phyloP scores from a whole-genome alignment of 1,140 invertebrate genomes.

The Cepaea nemoralis region DNA sequence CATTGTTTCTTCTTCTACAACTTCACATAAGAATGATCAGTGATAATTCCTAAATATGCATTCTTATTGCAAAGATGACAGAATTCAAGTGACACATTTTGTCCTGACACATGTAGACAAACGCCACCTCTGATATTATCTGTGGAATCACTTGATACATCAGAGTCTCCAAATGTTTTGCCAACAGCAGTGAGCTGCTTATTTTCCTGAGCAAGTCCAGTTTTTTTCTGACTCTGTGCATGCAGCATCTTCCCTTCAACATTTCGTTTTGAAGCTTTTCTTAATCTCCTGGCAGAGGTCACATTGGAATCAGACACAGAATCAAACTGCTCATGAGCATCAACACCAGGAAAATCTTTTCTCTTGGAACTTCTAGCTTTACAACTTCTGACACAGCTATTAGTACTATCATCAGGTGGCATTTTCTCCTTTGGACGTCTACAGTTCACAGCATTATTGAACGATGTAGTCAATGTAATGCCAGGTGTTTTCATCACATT shows the following conservation, averaged over 20 bases:
- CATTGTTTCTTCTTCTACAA: neutral
- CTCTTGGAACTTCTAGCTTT: neutral
- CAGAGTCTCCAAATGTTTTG: slow-evolving; percentile 1
- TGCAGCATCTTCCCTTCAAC: neutral
- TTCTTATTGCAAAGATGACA: slow-evolving; percentile 44
- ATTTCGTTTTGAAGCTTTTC: slow-evolving; percentile 12
- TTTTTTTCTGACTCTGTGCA: neutral
- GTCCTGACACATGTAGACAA: slow-evolving; percentile 52
- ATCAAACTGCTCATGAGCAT: neutral
- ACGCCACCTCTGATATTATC: slow-evolving; percentile 38
- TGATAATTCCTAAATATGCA: slow-evolving; percentile 9
- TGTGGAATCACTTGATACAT: neutral
- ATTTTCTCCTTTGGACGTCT: neutral
- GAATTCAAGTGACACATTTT: slow-evolving; percentile 51
- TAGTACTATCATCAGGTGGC: neutral
- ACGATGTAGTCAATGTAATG: slow-evolving; percentile 41
- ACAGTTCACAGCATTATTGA: neutral
- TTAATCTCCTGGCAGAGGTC: neutral
- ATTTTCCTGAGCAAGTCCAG: neutral
- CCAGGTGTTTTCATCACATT: slow-evolving; percentile 51
- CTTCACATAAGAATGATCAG: slow-evolving; percentile 42
- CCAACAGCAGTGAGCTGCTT: neutral
- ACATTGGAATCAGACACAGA: neutral
- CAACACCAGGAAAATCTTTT: neutral
- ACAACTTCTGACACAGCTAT: neutral